Base-by-base conservation (phyloP, 2,113 vertebrate species). In the Pseudorasbora parva region DNA sequence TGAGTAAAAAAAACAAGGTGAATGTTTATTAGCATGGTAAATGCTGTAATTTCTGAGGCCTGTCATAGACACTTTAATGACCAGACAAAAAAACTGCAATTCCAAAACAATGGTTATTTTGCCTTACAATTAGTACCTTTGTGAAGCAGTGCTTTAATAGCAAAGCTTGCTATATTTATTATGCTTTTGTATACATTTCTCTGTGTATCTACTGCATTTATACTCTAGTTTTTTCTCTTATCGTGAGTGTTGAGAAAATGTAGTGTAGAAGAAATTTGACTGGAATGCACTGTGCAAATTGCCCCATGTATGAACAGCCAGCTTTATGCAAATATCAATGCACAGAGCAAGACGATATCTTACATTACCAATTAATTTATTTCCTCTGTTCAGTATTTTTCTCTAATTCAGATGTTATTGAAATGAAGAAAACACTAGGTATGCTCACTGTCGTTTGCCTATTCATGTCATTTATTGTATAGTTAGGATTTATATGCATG, bases 271-370 rank as follows among this genome's bases (percentile, higher is more conserved):
- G 33, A 60, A 60, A 80, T 82, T 59, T 60, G 78, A 88, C 81
- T 87, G 87, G 75, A 90, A 88, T 87, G 75, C 88, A 90, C 84
- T 83, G 66, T 82, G 77, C 57, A 83, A 75, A 47, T 77, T 68
- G 68, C 37, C 80, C 54, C 73, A 64, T 56, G 12, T 79, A 62
- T 85, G 33, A 68, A 81, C 57, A 59, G 41, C 60, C 57, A 60
- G 71, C 69, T 83, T 86, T 79, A 60, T 85, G 77, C 69, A 81
- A 10, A 49, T 74, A 66, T 49, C 68, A 81, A 14, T 74, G 56
- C 57, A 68, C 59, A 45, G 27, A 57, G 27, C 43, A 79, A 79
- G 64, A 60, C 33, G 64, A 7, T 69, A 75, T 74, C 68, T 79
- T 47, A 71, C 37, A 66, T 21, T 23, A 43, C 12, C 27, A 78